Evolutionary conservation across 1,140 invertebrate genomes (phyloP).

Genomic region (Megalopta genalis): DNA sequence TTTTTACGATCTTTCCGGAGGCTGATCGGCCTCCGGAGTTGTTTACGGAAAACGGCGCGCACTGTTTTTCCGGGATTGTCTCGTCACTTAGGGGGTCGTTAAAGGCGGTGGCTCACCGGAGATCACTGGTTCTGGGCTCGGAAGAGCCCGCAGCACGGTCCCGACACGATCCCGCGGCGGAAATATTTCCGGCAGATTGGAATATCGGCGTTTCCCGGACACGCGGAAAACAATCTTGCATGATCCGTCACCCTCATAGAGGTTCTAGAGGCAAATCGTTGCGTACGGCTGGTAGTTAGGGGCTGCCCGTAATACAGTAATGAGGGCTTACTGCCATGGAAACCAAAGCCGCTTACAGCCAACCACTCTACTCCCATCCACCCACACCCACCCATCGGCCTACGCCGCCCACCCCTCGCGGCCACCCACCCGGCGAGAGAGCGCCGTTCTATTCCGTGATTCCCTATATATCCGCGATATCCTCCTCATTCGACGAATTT

Average conservation of each 20-base stretch:
- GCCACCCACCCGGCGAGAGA: too few species aligned
- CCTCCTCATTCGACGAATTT: constrained; percentile 70
- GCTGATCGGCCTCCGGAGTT: neutral
- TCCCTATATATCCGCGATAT: constrained; percentile 70
- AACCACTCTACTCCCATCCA: constrained; percentile 74
- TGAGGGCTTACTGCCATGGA: constrained; percentile 81
- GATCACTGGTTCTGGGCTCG: too few species aligned
- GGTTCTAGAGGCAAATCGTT: constrained; percentile 73
- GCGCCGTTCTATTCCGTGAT: constrained; percentile 46
- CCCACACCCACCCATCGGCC: constrained; percentile 42
- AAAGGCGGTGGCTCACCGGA: too few species aligned
- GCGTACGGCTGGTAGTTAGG: constrained; percentile 78
- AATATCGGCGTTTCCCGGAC: constrained; percentile 55
- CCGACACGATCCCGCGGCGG: neutral
- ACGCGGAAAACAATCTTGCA: constrained; percentile 62
- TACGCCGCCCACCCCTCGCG: neutral
- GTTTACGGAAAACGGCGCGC: neutral
- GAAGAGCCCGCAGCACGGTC: neutral
- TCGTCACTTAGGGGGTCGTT: too few species aligned
- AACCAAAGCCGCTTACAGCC: constrained; percentile 80
- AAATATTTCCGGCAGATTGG: constrained; percentile 43
- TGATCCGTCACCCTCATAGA: constrained; percentile 56
- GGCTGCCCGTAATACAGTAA: constrained; percentile 80
- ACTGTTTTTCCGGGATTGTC: neutral
- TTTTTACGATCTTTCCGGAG: constrained; percentile 6